These are phyloP conservation scores for Agriopis leucophaearia DNA, from an alignment of 2,888 invertebrate genomes.

Conservation along the genomic window DNA sequence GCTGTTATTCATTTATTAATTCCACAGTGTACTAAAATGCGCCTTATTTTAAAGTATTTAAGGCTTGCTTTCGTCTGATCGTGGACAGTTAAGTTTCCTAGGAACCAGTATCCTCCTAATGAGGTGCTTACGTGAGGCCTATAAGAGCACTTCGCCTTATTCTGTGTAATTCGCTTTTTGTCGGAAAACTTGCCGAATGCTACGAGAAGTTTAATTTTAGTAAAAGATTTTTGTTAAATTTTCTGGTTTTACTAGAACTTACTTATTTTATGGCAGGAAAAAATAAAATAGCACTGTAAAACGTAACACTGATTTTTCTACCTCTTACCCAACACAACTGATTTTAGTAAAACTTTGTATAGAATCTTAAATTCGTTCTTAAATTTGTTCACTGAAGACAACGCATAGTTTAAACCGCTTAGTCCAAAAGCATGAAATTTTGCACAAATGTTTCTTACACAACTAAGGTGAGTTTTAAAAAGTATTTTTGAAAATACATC, in stretches of 20 bases:
- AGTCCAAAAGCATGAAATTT: too few relatives aligned
- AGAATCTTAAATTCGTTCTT: too few relatives aligned
- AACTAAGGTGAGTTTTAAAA: too few relatives aligned
- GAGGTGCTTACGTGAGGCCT: constrained; percentile 53
- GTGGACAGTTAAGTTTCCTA: constrained; percentile 9
- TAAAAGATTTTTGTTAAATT: constrained; percentile 9
- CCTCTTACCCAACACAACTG: too few relatives aligned
- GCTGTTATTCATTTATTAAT: constrained; percentile 10
- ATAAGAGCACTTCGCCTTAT: constrained; percentile 50
- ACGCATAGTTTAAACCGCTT: too few relatives aligned
- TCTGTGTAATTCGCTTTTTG: constrained; percentile 53
- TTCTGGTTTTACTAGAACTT: neutral
- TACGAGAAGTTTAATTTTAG: constrained; percentile 25
- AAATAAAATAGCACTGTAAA: too few relatives aligned
- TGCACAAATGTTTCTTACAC: too few relatives aligned
- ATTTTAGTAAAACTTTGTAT: too few relatives aligned
- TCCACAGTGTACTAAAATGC: neutral
- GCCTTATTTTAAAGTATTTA: neutral
- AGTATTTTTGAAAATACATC: too few relatives aligned
- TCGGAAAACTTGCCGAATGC: constrained; percentile 28
- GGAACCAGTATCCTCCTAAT: constrained; percentile 46
- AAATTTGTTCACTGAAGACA: too few relatives aligned
- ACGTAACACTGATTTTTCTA: too few relatives aligned
- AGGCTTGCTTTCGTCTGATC: neutral
- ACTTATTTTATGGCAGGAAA: too few relatives aligned